Percentiles rank a stretch among this genome's conserved stretches.
Evolutionary conservation across 2,888 invertebrate species (phyloP).

Genomic region (Diachrysia chrysitis): DNA sequence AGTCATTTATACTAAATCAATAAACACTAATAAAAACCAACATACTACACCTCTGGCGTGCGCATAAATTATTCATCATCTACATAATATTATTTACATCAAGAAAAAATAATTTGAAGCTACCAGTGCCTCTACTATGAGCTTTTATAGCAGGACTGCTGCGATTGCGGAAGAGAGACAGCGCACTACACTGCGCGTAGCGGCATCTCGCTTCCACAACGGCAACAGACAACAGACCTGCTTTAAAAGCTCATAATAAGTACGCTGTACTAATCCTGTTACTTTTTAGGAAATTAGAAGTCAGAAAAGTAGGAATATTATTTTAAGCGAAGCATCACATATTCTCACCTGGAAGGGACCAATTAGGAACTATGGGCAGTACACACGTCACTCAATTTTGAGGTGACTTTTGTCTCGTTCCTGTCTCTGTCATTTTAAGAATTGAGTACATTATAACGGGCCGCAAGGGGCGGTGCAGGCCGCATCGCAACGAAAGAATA

Average conservation of each 20-base stretch:
- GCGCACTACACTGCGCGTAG: too few relatives aligned
- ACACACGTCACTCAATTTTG: background rate
- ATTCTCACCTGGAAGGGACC: background rate
- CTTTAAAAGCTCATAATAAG: too few relatives aligned
- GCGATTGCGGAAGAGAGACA: too few relatives aligned
- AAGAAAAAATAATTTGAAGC: constrained; percentile 30
- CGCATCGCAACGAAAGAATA: too few relatives aligned
- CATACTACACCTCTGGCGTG: constrained; percentile 45
- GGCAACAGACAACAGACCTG: too few relatives aligned
- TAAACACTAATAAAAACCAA: constrained; percentile 19
- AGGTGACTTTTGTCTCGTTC: too few relatives aligned
- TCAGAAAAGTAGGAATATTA: background rate
- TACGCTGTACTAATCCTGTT: background rate
- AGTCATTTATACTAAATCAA: constrained; percentile 10
- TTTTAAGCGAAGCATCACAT: background rate
- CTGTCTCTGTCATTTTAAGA: constrained; percentile 12
- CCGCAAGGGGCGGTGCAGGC: too few relatives aligned
- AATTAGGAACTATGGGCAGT: background rate
- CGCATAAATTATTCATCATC: constrained; percentile 42
- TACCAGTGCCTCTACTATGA: constrained; percentile 15
- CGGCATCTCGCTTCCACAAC: too few relatives aligned
- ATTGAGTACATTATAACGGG: too few relatives aligned
- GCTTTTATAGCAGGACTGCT: too few relatives aligned
- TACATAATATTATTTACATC: constrained; percentile 51
- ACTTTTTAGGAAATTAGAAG: background rate